A percentile compares a stretch with the other conserved stretches of the same genome.
These are phyloP conservation scores for Arctopsyche grandis DNA, from an alignment of 1,140 invertebrate genomes.

Conservation along the genomic window DNA sequence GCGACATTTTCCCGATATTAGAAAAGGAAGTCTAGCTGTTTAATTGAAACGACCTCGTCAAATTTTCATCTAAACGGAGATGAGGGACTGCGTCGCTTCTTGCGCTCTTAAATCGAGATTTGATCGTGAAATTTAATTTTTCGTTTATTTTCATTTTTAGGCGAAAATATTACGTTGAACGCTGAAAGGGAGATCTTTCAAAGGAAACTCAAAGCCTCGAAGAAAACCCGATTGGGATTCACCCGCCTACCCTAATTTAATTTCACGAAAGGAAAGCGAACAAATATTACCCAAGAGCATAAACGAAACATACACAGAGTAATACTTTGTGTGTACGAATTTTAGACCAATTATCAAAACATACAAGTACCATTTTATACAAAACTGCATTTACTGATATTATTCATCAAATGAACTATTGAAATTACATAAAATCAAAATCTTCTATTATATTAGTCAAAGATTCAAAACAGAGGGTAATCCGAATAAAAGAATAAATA, in stretches of 20 bases:
- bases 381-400: too few relatives aligned
- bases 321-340: too few relatives aligned
- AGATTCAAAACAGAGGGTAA: too few relatives aligned
- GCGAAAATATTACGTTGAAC: neutral
- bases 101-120: neutral
- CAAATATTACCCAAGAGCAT: neutral
- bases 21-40: neutral
- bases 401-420: too few relatives aligned
- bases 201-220: neutral
- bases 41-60: slow-evolving; percentile 35
- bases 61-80: slow-evolving; percentile 18
- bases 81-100: neutral
- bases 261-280: neutral
- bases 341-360: too few relatives aligned
- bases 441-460: too few relatives aligned
- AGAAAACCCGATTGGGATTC: neutral
- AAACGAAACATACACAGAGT: neutral
- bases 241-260: neutral
- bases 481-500: too few relatives aligned
- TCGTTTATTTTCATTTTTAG: neutral
- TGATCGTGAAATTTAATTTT: slow-evolving; percentile 7
- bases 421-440: too few relatives aligned
- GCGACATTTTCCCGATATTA: slow-evolving; percentile 5
- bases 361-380: too few relatives aligned
- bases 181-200: slow-evolving; percentile 1